Percentiles rank a stretch among this genome's conserved stretches.
phyloP scores from a whole-genome alignment of 2,888 invertebrate species.

The Drosophila limbata region DNA sequence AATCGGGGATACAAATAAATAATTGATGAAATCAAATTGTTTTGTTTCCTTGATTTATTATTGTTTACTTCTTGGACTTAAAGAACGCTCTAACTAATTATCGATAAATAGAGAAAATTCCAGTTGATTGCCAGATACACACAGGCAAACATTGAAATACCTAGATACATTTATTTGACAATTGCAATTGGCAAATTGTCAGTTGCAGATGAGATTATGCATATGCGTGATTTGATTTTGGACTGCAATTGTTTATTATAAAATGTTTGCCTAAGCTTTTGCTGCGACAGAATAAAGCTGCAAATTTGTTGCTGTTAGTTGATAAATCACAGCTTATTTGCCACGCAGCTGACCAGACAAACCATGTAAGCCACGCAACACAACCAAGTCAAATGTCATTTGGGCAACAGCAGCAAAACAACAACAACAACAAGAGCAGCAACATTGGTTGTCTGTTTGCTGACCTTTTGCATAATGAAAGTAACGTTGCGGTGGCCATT shows the following conservation, averaged over 20 bases:
- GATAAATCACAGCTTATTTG: constrained; percentile 75
- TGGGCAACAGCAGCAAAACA: constrained; percentile 23
- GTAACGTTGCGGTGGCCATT: constrained; percentile 79
- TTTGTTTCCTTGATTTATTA: too few species aligned
- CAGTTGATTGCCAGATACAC: constrained; percentile 63
- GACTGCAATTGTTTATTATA: constrained; percentile 31
- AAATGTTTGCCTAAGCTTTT: constrained; percentile 13
- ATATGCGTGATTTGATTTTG: constrained; percentile 48
- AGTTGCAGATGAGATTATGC: constrained; percentile 59
- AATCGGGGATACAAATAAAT: too few species aligned
- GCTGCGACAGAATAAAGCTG: constrained; percentile 15
- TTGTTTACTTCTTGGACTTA: neutral
- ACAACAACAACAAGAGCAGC: constrained; percentile 15
- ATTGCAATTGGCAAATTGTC: constrained; percentile 58
- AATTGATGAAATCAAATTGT: too few species aligned
- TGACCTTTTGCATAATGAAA: constrained; percentile 80
- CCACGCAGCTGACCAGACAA: constrained; percentile 50
- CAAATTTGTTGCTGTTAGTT: constrained; percentile 43
- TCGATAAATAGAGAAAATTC: constrained; percentile 54
- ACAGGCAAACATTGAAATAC: neutral
- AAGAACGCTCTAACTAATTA: constrained; percentile 43
- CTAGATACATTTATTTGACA: neutral
- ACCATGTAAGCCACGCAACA: constrained; percentile 39
- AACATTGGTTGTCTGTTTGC: constrained; percentile 50
- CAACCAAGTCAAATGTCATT: constrained; percentile 69